These are phyloP conservation scores for Tragelaphus strepsiceros DNA, from an alignment of 2,113 vertebrate species.

Conservation along the genomic window DNA sequence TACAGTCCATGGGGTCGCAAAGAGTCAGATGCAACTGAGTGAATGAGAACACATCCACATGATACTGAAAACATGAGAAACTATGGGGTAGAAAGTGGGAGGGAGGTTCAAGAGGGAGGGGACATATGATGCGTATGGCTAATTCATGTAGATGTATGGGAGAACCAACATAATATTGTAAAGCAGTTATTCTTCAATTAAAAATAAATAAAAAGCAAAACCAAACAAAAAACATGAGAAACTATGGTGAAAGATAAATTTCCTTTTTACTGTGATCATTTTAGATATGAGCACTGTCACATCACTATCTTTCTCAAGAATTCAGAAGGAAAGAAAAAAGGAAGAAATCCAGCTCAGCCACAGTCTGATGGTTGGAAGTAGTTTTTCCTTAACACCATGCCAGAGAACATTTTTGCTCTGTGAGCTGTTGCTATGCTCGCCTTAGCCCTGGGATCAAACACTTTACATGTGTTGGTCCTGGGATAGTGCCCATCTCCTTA, in stretches of 20 bases:
- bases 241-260: neutral
- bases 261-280: neutral
- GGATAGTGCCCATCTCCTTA: slow-evolving; percentile 25
- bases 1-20: neutral
- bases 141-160: neutral
- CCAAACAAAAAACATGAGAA: neutral
- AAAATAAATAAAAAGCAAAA: neutral
- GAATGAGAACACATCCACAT: neutral
- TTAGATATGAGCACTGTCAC: neutral
- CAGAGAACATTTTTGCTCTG: slow-evolving; percentile 69
- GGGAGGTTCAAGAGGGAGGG: neutral
- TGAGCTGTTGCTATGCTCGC: slow-evolving; percentile 48
- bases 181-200: neutral
- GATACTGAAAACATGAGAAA: neutral
- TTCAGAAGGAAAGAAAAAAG: neutral
- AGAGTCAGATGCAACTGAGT: neutral
- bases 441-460: slow-evolving; percentile 41
- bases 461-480: slow-evolving; percentile 55
- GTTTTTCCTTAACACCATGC: slow-evolving; percentile 46
- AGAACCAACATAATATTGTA: neutral
- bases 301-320: slow-evolving; percentile 33
- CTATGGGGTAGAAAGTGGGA: neutral
- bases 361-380: slow-evolving; percentile 53
- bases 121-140: neutral
- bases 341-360: neutral